These are phyloP conservation scores for Tamias sibiricus DNA, from an alignment of 2,113 vertebrate species.

Conservation along the genomic window DNA sequence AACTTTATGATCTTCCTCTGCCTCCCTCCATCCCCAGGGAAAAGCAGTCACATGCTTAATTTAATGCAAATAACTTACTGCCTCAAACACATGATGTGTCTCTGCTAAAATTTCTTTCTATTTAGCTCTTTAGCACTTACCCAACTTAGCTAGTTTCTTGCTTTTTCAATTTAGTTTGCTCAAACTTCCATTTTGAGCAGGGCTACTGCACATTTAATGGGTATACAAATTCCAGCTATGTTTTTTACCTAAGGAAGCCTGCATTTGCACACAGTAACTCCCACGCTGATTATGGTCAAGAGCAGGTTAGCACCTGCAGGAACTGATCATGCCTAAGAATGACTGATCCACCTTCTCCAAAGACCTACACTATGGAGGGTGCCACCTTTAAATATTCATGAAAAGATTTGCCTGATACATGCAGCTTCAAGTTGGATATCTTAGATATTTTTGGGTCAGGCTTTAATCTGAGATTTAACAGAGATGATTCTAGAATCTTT, in stretches of 20 bases:
- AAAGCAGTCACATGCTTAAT: neutral
- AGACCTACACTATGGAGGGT: too few species aligned
- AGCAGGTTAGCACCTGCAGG: neutral
- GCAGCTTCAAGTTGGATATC: neutral
- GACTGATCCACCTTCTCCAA: neutral
- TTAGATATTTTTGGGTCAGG: neutral
- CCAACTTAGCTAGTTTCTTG: neutral
- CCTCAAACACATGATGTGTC: neutral
- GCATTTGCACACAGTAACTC: neutral
- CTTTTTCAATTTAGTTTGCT: neutral
- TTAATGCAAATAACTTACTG: neutral
- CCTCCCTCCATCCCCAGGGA: neutral
- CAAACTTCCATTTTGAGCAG: neutral
- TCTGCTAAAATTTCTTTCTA: neutral
- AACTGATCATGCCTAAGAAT: neutral
- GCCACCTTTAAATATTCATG: neutral
- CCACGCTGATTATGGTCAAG: neutral
- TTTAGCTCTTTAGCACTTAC: neutral
- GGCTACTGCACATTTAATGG: neutral
- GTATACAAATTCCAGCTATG: neutral
- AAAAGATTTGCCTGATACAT: neutral
- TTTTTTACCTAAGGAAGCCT: neutral
- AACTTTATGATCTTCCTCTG: neutral
- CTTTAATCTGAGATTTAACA: neutral
- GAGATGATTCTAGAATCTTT: conserved; percentile 6